Conservation (phyloP, 2,888 invertebrate species). For the Chrysotoxum bicinctum region DNA sequence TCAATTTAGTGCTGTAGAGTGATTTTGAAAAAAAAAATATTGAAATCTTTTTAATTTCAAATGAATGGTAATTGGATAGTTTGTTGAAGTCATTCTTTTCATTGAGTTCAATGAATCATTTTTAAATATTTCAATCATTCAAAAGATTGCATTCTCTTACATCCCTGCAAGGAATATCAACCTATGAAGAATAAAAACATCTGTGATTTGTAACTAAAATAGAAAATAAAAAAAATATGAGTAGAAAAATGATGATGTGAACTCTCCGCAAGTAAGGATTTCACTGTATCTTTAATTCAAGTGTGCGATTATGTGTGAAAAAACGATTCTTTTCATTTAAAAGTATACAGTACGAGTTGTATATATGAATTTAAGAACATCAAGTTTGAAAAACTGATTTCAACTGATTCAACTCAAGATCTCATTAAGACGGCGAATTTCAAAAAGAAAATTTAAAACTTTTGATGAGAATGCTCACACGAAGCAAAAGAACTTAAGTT, state of each 20-base stretch:
- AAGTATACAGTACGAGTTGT: background rate
- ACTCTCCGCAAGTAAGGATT: background rate
- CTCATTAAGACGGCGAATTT: constrained; percentile 56
- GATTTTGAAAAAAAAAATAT: too few relatives aligned
- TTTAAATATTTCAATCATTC: too few relatives aligned
- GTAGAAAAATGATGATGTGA: background rate
- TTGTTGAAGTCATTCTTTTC: too few relatives aligned
- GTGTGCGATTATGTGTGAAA: constrained; percentile 11
- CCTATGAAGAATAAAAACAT: too few relatives aligned
- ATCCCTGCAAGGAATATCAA: too few relatives aligned
- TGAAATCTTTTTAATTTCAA: too few relatives aligned
- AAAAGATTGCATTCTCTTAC: too few relatives aligned
- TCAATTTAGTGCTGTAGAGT: too few relatives aligned
- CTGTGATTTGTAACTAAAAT: too few relatives aligned
- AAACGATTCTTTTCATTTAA: constrained; percentile 38
- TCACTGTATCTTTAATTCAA: background rate
- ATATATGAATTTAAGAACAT: constrained; percentile 3
- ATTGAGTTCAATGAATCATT: too few relatives aligned
- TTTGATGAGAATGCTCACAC: constrained; percentile 14
- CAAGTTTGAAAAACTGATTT: constrained; percentile 42
- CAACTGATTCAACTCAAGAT: constrained; percentile 46
- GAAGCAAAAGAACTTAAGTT: constrained; percentile 23
- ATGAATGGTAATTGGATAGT: too few relatives aligned
- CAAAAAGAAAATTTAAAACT: constrained; percentile 52
- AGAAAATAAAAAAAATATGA: background rate